These are phyloP conservation scores for Orchesella flavescens DNA, from an alignment of 2,888 invertebrate species.

Conservation along the genomic window DNA sequence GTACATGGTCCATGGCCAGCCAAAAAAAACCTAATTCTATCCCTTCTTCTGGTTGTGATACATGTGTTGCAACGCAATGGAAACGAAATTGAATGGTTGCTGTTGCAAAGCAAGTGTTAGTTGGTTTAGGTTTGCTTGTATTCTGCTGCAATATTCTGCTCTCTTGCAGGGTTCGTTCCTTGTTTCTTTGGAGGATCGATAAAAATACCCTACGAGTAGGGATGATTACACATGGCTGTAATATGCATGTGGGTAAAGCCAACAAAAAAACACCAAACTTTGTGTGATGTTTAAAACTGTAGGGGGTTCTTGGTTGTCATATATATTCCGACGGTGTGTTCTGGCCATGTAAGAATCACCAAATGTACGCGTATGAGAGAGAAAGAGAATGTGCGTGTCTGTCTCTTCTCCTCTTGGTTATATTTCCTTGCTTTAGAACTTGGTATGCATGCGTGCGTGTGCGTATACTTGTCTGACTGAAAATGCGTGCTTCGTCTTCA, in stretches of 20 bases:
- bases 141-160: neutral
- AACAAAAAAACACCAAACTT: neutral
- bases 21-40: neutral
- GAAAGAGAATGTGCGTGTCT: conserved; percentile 1
- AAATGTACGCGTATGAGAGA: neutral
- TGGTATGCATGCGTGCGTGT: neutral
- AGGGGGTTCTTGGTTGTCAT: conserved; percentile 1
- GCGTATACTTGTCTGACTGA: conserved; percentile 31
- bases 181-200: conserved; percentile 53
- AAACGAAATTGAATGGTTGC: too few relatives aligned
- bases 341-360: neutral
- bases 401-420: neutral
- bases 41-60: too few relatives aligned
- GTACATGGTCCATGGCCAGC: neutral
- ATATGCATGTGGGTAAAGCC: neutral
- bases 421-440: too few relatives aligned
- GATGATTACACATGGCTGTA: conserved; percentile 21
- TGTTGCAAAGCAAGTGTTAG: too few relatives aligned
- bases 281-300: conserved; percentile 3
- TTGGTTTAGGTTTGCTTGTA: too few relatives aligned
- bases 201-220: conserved; percentile 57
- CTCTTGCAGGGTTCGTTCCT: conserved; percentile 35
- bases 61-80: too few relatives aligned
- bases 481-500: conserved; percentile 36
- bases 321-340: neutral